These are phyloP conservation scores for Caenorhabditis sulstoni DNA, from an alignment of 2,888 invertebrate genomes.

Conservation along the genomic window DNA sequence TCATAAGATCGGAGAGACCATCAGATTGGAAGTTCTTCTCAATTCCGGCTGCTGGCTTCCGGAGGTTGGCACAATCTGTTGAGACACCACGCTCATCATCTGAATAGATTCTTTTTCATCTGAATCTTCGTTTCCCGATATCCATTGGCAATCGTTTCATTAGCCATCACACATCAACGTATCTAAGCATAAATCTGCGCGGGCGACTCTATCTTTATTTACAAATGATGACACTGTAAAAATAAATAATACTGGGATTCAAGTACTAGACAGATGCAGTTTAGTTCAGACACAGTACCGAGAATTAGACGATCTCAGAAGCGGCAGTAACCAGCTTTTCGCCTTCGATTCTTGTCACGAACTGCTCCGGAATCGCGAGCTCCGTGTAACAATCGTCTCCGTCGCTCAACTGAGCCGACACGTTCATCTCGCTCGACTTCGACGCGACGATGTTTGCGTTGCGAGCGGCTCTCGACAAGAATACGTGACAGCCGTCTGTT, in stretches of 20 bases:
- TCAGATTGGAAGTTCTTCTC: constrained; percentile 31
- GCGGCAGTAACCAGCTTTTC: constrained; percentile 81
- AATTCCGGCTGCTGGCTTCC: background rate
- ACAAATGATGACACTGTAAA: background rate
- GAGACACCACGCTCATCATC: background rate
- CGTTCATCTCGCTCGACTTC: constrained; percentile 96
- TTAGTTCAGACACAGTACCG: too few relatives aligned
- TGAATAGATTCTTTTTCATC: too few relatives aligned
- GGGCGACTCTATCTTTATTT: too few relatives aligned
- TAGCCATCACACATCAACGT: too few relatives aligned
- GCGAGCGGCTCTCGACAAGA: constrained; percentile 90
- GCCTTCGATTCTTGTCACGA: constrained; percentile 84
- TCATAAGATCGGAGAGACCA: background rate
- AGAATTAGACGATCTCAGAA: constrained; percentile 60
- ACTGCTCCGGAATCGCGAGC: constrained; percentile 95
- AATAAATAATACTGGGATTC: background rate
- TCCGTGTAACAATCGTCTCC: constrained; percentile 94
- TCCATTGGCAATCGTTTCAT: too few relatives aligned
- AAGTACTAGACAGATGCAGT: background rate
- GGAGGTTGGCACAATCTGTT: background rate
- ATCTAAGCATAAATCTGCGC: too few relatives aligned
- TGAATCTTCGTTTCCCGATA: too few relatives aligned
- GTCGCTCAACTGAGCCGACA: constrained; percentile 86
- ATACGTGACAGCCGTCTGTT: constrained; percentile 97
- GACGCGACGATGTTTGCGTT: constrained; percentile 94